A percentile compares a stretch with the other conserved stretches of the same genome.
These are phyloP conservation scores for Piliocolobus tephrosceles DNA, from an alignment of 2,113 vertebrate species.

Conservation along the genomic window DNA sequence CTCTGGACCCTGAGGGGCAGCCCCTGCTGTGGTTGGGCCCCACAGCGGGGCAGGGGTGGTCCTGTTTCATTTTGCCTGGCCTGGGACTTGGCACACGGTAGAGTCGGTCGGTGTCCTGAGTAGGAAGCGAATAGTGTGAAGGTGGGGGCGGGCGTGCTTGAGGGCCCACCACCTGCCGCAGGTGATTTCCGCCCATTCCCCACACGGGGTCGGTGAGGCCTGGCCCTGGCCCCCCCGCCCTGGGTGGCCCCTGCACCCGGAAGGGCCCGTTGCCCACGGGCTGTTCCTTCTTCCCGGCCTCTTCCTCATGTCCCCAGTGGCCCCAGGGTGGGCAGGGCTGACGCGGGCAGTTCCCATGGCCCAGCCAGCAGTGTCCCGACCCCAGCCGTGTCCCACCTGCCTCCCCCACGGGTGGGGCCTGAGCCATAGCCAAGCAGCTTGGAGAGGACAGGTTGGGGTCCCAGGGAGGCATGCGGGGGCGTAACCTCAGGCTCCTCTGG, in stretches of 20 bases:
- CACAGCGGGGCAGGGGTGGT: background rate
- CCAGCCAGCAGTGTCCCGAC: background rate
- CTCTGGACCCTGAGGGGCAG: background rate
- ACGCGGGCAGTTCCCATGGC: background rate
- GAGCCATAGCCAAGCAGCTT: background rate
- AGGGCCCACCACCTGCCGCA: rapidly evolving
- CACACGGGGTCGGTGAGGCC: background rate
- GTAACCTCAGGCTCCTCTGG: background rate
- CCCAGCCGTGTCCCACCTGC: background rate
- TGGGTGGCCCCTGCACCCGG: background rate
- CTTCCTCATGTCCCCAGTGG: background rate
- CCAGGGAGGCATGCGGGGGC: rapidly evolving
- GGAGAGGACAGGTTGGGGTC: background rate
- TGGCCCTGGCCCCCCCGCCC: rapidly evolving
- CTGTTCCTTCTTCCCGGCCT: background rate
- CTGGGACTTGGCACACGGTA: background rate
- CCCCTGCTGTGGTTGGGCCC: background rate
- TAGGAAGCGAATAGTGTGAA: rapidly evolving
- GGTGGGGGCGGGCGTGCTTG: rapidly evolving
- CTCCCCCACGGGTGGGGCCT: background rate
- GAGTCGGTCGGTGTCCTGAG: background rate
- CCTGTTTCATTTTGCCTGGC: background rate
- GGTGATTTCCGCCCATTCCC: background rate
- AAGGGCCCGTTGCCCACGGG: rapidly evolving
- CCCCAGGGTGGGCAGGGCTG: background rate